Evolutionary conservation across 2,113 vertebrate species (phyloP).

Genomic region (Syngnathus scovelli): DNA sequence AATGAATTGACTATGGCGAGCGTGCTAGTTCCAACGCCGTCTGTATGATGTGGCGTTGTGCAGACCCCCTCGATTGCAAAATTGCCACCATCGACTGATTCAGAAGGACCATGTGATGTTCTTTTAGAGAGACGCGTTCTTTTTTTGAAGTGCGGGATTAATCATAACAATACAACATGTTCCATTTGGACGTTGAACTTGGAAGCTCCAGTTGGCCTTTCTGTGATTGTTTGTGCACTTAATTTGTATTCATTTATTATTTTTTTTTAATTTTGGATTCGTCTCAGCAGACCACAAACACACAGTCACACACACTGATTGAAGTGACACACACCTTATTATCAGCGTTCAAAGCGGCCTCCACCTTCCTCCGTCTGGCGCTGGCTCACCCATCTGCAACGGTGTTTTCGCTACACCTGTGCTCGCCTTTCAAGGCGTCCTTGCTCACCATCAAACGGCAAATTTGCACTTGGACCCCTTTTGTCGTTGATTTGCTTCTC

Average conservation of each 20-base stretch:
- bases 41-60: neutral
- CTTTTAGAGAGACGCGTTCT: constrained; percentile 6
- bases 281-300: constrained; percentile 16
- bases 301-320: constrained; percentile 16
- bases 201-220: neutral
- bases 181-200: neutral
- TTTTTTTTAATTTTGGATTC: constrained; percentile 10
- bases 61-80: neutral
- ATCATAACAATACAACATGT: neutral
- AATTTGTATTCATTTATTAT: neutral
- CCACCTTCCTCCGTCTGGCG: constrained; percentile 36
- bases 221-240: neutral
- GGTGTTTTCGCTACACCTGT: constrained; percentile 12
- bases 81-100: neutral
- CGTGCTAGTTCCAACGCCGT: neutral
- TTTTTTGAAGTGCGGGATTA: neutral
- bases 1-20: constrained; percentile 42
- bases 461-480: neutral
- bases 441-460: constrained; percentile 16
- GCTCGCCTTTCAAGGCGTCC: constrained; percentile 4
- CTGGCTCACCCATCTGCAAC: constrained; percentile 37
- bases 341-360: constrained; percentile 54
- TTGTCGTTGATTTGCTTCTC: neutral
- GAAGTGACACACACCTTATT: constrained; percentile 59
- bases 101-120: constrained; percentile 1